Conservation (phyloP, 2,113 vertebrate species). For the Trochalopteron elliotii region DNA sequence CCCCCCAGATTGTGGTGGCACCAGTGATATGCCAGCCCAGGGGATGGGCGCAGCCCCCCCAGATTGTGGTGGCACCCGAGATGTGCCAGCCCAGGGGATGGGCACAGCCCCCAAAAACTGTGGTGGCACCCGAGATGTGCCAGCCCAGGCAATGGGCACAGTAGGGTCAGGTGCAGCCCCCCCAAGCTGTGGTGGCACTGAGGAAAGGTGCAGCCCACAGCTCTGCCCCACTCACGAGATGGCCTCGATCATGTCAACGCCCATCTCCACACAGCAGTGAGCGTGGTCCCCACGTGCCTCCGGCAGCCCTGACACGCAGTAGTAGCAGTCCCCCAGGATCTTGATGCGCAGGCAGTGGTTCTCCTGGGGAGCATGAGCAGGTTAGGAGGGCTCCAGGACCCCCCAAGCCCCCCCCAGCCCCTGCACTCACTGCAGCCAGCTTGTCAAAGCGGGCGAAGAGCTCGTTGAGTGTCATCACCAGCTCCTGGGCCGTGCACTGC, state of each 20-base stretch:
- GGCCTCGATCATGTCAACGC: conserved; percentile 97
- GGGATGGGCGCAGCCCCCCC: no score
- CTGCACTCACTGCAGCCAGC: conserved; percentile 85
- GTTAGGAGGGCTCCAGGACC: not conserved
- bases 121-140: fast-evolving
- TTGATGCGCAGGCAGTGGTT: conserved; percentile 96
- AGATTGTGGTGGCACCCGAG: no score
- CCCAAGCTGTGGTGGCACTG: not conserved
- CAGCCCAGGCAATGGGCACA: not conserved
- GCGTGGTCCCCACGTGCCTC: conserved; percentile 93
- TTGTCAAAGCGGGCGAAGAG: conserved; percentile 96
- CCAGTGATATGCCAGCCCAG: no score
- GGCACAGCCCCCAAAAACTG: not conserved
- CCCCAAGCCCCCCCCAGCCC: not conserved
- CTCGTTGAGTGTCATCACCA: conserved; percentile 96
- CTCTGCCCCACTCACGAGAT: conserved; percentile 85
- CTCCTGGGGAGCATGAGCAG: conserved; percentile 69
- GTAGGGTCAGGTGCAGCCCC: no score
- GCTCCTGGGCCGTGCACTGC: conserved; percentile 94
- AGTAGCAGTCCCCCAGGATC: conserved; percentile 96
- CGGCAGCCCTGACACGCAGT: conserved; percentile 92
- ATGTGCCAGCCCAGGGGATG: not conserved
- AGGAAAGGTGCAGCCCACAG: fast-evolving
- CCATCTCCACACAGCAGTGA: conserved; percentile 98
- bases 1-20: no score